Evolutionary conservation across 2,797 vertebrate species (phyloP).

Genomic region (Helarctos malayanus): DNA sequence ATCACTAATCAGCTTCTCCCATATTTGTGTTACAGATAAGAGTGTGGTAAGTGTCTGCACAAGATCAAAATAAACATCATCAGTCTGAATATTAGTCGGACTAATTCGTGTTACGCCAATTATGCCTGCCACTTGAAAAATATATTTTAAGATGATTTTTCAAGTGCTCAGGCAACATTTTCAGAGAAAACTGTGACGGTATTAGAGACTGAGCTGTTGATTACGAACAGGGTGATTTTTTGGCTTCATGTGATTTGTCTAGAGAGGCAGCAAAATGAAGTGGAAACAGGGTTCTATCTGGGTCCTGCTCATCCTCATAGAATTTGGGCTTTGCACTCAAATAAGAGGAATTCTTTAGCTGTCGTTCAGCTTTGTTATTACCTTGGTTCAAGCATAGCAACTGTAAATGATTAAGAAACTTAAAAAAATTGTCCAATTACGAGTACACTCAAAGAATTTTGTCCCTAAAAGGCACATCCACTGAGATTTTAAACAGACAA

Average conservation of each 20-base stretch:
- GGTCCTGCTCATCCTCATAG: background rate
- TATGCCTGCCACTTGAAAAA: constrained; percentile 78
- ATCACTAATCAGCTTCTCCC: constrained; percentile 37
- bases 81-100: constrained; percentile 64
- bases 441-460: constrained; percentile 68
- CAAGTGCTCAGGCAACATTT: constrained; percentile 70
- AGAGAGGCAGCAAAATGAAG: constrained; percentile 63
- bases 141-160: constrained; percentile 80
- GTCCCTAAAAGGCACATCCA: background rate
- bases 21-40: background rate
- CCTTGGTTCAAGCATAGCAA: constrained; percentile 7
- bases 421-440: background rate
- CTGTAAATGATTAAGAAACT: constrained; percentile 84
- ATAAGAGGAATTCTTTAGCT: background rate
- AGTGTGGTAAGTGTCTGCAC: constrained; percentile 50
- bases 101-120: constrained; percentile 79
- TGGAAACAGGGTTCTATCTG: background rate
- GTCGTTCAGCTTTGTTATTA: background rate
- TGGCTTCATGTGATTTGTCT: constrained; percentile 67
- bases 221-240: constrained; percentile 72
- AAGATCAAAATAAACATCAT: constrained; percentile 73
- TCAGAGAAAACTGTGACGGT: constrained; percentile 69
- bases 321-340: background rate
- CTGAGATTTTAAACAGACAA: constrained; percentile 75
- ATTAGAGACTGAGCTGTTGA: constrained; percentile 58